Conservation (phyloP, 2,113 vertebrate species). For the Pachypanchax playfairii region DNA sequence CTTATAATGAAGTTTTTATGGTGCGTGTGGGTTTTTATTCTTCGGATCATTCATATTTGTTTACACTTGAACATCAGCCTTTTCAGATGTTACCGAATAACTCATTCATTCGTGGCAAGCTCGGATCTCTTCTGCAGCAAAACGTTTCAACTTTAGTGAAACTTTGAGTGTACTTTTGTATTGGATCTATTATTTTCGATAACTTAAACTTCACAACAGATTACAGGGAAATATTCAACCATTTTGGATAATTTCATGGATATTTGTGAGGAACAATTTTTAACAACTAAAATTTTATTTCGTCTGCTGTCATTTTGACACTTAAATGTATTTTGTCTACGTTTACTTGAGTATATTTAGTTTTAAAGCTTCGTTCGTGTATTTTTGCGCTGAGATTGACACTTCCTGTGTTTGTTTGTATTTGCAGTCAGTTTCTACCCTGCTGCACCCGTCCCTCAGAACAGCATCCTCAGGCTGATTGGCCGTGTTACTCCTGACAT, state of each 20-base stretch:
- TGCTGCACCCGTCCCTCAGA: constrained; percentile 27
- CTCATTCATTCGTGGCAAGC: not conserved
- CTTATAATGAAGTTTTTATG: not conserved
- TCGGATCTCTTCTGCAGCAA: not conserved
- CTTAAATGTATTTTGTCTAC: not conserved
- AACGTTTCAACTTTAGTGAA: not conserved
- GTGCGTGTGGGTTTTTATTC: not conserved
- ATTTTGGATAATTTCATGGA: not conserved
- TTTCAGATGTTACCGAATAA: not conserved
- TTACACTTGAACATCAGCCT: not conserved
- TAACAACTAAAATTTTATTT: not conserved
- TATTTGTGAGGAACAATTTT: not conserved
- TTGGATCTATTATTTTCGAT: not conserved
- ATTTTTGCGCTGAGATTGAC: not conserved
- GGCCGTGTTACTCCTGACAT: constrained; percentile 54
- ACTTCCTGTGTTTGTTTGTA: constrained; percentile 10
- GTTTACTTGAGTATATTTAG: not conserved
- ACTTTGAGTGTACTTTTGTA: not conserved
- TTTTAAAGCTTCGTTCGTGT: not conserved
- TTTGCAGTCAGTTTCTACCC: constrained; percentile 61
- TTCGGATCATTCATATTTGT: too few species aligned
- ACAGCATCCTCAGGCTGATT: constrained; percentile 67
- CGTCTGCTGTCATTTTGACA: not conserved
- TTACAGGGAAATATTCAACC: not conserved
- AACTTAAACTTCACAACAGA: not conserved